Evolutionary conservation across 53 echinoderm and acorn worm genomes (phyloP), one percentile per base, ranked within the genome.

Genomic region (Arbacia lixula): DNA sequence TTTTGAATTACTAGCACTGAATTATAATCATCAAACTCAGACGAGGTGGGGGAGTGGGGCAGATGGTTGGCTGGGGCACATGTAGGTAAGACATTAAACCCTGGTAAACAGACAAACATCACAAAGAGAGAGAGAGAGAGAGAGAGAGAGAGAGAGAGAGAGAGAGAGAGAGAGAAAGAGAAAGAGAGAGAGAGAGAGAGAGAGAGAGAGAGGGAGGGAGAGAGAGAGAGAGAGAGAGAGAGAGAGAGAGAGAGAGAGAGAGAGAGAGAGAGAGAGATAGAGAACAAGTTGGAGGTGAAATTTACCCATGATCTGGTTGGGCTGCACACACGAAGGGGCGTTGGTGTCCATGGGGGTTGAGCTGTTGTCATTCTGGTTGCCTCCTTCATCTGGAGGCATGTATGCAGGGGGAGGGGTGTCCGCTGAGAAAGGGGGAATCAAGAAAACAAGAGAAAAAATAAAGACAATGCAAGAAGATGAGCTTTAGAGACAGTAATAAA

Each of bases 401-500:
- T 96, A 96, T 8, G 97, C 97, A 50, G 97, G 96, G 76, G 97
- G 97, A 61, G 97, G 97, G 5, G 97, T 96, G 72, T 96, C 97
- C 52, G 97, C 97, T 96, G 85, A 26, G 69, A 46, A 30, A 30
- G 33, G 31, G 37, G 12, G 75, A 16, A 55, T 5, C 20, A 38
- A 3, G 3, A 30, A 19, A 51, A 51, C 52, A n/a, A n/a, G n/a
- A n/a, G n/a, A n/a, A n/a, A 66, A 9, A 66, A 37, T 14, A 50
- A 50, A 14, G 19, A 62, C 63, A 62, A 1, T 62, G 32, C 17
- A 50, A 50, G 24, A 72, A 71, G 24, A 19, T 19, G 20, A 16
- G 63, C 63, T 0, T 62, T 22, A 50, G 50, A 50, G 12, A 50
- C 19, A 17, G 50, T 12, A 50, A 50, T 50, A 17, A 14, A n/a